Evolutionary conservation across 2,888 invertebrate genomes (phyloP).

Genomic region (Auanema sp.): DNA sequence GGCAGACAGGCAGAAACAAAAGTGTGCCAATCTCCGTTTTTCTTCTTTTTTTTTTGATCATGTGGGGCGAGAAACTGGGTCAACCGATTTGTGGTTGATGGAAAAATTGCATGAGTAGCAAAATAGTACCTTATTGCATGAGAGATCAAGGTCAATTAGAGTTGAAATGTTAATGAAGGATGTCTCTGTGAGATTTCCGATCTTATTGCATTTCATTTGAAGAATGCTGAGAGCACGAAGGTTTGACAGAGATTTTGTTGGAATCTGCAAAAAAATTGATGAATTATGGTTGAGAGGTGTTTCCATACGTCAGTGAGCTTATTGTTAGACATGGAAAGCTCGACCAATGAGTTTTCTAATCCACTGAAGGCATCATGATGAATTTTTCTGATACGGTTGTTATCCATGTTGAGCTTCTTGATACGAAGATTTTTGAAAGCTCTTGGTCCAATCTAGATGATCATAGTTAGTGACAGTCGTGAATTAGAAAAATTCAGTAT

Average conservation of each 20-base stretch:
- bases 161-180: constrained; percentile 54
- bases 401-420: constrained; percentile 63
- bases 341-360: constrained; percentile 79
- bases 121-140: constrained; percentile 60
- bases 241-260: constrained; percentile 46
- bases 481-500: not conserved
- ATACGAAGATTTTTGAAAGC: constrained; percentile 73
- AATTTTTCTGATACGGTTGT: constrained; percentile 61
- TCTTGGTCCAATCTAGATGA: constrained; percentile 64
- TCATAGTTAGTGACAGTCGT: too few species aligned
- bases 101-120: not conserved
- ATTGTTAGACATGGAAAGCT: constrained; percentile 75
- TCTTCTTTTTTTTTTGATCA: constrained; percentile 1
- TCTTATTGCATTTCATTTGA: constrained; percentile 66
- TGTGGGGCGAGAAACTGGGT: not conserved
- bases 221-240: constrained; percentile 56
- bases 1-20: too few species aligned
- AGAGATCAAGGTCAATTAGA: constrained; percentile 63
- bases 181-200: constrained; percentile 55
- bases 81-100: not conserved
- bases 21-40: not conserved
- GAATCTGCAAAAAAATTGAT: constrained; percentile 32
- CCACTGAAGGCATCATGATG: constrained; percentile 69
- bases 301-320: constrained; percentile 73
- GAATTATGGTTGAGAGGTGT: too few species aligned